Conservation (phyloP, 1,140 invertebrate species). For the Ceratitis capitata region DNA sequence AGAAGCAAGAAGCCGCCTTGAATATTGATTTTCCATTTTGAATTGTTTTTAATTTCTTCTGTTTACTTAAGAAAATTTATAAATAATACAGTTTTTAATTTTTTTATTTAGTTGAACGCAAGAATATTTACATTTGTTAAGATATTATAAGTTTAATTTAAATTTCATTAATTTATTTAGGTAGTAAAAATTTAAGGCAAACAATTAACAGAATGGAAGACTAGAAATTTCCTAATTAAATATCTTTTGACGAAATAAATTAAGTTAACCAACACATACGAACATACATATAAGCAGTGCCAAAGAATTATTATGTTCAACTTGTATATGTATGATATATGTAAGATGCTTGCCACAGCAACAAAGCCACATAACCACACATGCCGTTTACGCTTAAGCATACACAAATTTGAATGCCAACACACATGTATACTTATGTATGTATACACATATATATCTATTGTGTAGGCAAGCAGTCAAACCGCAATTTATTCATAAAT, state of each 20-base stretch:
- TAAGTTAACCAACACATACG: neutral
- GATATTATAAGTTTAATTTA: too few relatives aligned
- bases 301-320: neutral
- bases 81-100: too few relatives aligned
- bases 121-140: too few relatives aligned
- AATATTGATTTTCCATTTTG: too few relatives aligned
- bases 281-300: too few relatives aligned
- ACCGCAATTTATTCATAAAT: conserved; percentile 3
- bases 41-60: too few relatives aligned
- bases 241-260: neutral
- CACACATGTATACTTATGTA: neutral
- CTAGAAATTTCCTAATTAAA: neutral
- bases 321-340: too few relatives aligned
- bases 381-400: neutral
- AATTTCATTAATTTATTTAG: too few relatives aligned
- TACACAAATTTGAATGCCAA: neutral
- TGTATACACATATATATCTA: neutral
- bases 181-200: neutral
- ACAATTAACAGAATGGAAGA: neutral
- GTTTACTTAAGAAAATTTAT: too few relatives aligned
- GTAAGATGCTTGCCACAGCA: neutral
- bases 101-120: too few relatives aligned
- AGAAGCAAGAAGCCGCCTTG: too few relatives aligned
- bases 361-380: neutral
- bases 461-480: neutral